These are phyloP conservation scores for Nemoura dubitans DNA, from an alignment of 2,888 invertebrate genomes.

Conservation along the genomic window DNA sequence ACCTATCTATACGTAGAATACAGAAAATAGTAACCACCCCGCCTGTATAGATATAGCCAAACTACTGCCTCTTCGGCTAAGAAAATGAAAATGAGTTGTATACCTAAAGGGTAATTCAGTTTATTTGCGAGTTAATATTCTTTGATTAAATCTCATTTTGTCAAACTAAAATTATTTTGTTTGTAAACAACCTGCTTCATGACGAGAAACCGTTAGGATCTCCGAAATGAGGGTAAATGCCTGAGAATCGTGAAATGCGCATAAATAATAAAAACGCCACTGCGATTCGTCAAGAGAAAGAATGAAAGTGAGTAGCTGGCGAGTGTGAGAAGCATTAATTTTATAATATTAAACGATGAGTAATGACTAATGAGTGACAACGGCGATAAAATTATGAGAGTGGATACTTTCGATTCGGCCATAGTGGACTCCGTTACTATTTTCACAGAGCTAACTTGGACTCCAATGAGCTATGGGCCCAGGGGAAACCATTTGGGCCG, in stretches of 20 bases:
- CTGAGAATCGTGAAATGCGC: not conserved
- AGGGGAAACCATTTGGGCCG: not conserved
- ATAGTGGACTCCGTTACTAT: not conserved
- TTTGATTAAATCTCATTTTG: not conserved
- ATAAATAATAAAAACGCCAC: not conserved
- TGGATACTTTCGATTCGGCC: not conserved
- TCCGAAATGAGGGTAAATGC: not conserved
- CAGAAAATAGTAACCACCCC: too few species aligned
- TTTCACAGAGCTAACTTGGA: not conserved
- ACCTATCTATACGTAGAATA: too few species aligned
- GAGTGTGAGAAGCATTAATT: not conserved
- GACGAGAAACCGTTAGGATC: not conserved
- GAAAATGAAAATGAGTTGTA: not conserved
- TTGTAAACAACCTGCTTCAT: not conserved
- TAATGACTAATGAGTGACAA: not conserved
- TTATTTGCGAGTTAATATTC: not conserved
- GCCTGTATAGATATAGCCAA: too few species aligned
- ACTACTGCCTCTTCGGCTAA: not conserved
- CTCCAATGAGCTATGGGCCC: not conserved
- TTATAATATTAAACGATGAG: conserved; percentile 12
- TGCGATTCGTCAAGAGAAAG: not conserved
- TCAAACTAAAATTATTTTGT: not conserved
- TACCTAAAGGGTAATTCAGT: not conserved
- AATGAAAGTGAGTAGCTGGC: not conserved
- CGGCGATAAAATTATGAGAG: not conserved